Evolutionary conservation across 2,888 invertebrate species (phyloP).

Genomic region (Mystacides longicornis): DNA sequence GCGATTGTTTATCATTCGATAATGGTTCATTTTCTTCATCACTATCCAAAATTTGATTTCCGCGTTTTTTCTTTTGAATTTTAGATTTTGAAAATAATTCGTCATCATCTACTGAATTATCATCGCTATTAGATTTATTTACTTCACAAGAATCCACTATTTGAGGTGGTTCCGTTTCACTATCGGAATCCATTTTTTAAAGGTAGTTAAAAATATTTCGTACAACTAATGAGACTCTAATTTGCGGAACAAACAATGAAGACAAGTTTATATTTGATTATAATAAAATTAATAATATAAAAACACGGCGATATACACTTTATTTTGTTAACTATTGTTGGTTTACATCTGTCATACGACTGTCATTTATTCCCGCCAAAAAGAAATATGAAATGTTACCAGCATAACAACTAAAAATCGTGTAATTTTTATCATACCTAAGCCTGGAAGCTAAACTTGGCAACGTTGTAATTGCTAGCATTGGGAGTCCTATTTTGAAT

Average conservation of each 20-base stretch:
- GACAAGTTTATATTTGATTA: too few relatives aligned
- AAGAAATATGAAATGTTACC: not conserved
- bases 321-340: not conserved
- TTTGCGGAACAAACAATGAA: too few relatives aligned
- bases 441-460: too few relatives aligned
- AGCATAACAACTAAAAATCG: too few relatives aligned
- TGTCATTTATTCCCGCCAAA: constrained; percentile 3
- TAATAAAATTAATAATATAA: too few relatives aligned
- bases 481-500: too few relatives aligned
- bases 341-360: not conserved
- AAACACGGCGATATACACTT: not conserved
- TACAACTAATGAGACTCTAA: too few relatives aligned
- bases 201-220: not conserved
- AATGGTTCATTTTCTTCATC: constrained; percentile 5
- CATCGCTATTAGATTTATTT: not conserved
- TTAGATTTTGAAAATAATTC: not conserved
- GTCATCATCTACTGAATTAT: not conserved
- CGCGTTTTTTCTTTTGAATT: not conserved
- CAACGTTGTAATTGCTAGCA: too few relatives aligned
- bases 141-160: too few relatives aligned
- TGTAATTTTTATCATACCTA: too few relatives aligned
- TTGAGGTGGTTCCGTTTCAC: not conserved
- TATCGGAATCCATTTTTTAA: not conserved
- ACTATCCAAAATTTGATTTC: constrained; percentile 8
- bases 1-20: not conserved